Conservation (phyloP, 2,797 vertebrate genomes). For the Tenualosa thibaudeaui region DNA sequence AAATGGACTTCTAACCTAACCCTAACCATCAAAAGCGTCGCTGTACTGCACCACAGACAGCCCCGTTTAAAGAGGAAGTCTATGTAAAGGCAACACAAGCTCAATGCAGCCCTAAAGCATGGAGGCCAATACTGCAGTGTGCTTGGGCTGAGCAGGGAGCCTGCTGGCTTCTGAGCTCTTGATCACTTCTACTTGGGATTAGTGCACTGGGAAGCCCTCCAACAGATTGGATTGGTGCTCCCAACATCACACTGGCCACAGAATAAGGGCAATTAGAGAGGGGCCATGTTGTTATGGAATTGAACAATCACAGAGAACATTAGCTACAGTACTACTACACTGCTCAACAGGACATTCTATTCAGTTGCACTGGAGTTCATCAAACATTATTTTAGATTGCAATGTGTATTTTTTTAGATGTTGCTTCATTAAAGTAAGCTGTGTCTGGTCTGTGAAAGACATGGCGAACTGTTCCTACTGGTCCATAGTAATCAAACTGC, state of each 20-base stretch:
- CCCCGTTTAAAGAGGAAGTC: neutral
- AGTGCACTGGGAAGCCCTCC: slow-evolving; percentile 46
- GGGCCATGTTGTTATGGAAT: neutral
- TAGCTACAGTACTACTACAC: neutral
- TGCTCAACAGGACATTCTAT: neutral
- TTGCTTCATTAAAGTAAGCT: neutral
- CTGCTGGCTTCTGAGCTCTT: slow-evolving; percentile 38
- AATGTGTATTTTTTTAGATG: neutral
- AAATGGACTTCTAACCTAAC: neutral
- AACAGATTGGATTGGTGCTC: slow-evolving; percentile 50
- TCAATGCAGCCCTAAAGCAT: slow-evolving; percentile 34
- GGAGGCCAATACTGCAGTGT: slow-evolving; percentile 34
- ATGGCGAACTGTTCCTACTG: neutral
- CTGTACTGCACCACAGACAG: neutral
- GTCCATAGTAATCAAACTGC: neutral
- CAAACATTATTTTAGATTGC: neutral
- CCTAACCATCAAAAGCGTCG: neutral
- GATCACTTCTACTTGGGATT: slow-evolving; percentile 53
- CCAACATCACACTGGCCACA: slow-evolving; percentile 30
- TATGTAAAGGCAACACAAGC: slow-evolving; percentile 35
- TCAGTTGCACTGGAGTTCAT: neutral
- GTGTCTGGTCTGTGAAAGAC: neutral
- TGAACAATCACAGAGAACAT: neutral
- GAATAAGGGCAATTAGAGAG: neutral
- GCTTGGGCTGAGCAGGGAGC: slow-evolving; percentile 25